Conservation (phyloP, 2,888 invertebrate genomes). For the Neoaliturus tenellus region DNA sequence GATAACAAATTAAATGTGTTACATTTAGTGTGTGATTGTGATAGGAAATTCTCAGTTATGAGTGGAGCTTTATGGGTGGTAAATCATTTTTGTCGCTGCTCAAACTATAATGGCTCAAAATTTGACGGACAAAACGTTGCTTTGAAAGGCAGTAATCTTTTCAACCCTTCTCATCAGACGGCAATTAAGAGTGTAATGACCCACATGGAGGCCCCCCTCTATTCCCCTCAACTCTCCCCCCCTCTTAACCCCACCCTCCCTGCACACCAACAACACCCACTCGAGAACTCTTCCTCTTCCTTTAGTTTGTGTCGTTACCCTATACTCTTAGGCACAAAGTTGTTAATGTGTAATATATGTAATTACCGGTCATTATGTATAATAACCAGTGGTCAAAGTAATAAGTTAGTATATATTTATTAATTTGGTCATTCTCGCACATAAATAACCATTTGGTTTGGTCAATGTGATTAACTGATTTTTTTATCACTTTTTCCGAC, state of each 20-base stretch:
- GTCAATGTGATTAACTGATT: no score
- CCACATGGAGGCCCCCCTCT: background rate
- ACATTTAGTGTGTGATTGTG: no score
- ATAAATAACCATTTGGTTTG: no score
- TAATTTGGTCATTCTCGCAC: no score
- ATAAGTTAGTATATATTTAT: no score
- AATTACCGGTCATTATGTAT: no score
- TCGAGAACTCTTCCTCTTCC: background rate
- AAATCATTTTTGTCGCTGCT: background rate
- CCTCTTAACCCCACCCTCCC: background rate
- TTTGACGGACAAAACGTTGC: background rate
- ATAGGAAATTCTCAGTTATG: no score
- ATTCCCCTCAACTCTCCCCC: no score
- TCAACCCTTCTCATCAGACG: slow-evolving; percentile 30
- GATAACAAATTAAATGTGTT: no score
- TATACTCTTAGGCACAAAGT: background rate
- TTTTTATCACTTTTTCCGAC: no score
- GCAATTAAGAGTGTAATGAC: slow-evolving; percentile 27
- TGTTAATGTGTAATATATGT: no score
- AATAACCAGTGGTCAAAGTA: no score
- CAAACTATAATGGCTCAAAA: background rate
- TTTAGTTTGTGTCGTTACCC: background rate
- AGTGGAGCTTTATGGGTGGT: background rate
- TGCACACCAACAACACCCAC: background rate
- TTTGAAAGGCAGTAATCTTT: slow-evolving; percentile 17